phyloP scores from a whole-genome alignment of 1,140 invertebrate species.

The Trichonephila inaurata region DNA sequence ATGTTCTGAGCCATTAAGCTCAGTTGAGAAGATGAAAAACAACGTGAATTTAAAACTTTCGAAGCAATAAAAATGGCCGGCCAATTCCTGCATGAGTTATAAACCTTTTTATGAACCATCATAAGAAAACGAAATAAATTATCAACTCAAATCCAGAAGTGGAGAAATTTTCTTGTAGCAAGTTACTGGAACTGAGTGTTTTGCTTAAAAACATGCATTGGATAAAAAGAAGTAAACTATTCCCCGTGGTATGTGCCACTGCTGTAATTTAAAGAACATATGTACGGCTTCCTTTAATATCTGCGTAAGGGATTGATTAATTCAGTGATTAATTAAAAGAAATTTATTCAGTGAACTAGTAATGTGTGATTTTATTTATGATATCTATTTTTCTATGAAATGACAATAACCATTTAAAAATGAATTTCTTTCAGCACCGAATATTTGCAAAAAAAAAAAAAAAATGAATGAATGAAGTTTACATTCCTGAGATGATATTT shows the following conservation, averaged over 20 bases:
- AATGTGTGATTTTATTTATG: no score
- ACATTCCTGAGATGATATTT: no score
- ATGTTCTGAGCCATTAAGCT: neutral
- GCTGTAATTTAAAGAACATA: neutral
- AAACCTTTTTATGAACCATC: slow-evolving; percentile 41
- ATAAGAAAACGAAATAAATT: slow-evolving; percentile 49
- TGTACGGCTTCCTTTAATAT: neutral
- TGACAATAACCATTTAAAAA: no score
- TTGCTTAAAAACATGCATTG: neutral
- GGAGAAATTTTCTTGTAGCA: neutral
- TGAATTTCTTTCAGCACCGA: no score
- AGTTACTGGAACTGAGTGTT: neutral
- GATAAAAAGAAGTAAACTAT: neutral
- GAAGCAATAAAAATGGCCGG: neutral
- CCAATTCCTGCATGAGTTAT: neutral
- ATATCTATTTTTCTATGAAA: no score
- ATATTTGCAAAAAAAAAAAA: no score
- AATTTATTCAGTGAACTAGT: no score
- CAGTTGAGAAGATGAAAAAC: neutral
- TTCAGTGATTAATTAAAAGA: no score
- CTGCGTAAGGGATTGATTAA: no score
- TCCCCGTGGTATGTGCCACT: neutral
- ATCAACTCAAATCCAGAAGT: neutral
- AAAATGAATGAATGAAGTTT: no score
- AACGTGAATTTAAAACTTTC: neutral